Evolutionary conservation across 2,797 vertebrate genomes (phyloP), one percentile per base, ranked within the genome.

Genomic region (Gymnopithys bicolor): DNA sequence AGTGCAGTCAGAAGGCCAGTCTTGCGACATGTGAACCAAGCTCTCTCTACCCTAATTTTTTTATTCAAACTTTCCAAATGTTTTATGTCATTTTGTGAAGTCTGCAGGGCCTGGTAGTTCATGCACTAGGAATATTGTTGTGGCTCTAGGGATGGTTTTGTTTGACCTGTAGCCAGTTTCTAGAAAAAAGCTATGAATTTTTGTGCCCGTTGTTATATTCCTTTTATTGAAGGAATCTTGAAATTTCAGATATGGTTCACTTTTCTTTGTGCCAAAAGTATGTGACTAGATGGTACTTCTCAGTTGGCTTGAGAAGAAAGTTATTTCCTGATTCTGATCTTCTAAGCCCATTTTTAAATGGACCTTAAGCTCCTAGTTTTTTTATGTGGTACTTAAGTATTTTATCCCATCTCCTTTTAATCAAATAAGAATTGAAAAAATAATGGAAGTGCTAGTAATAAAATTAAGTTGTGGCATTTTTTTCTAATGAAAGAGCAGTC

Each of bases 381-480:
- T 33, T 64, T 64, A 43, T 28, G 51, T 51, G 4, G 30, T 48
- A 24, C 59, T 67, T 53, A 62, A 79, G 7, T 82, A 10, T 77
- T 87, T 69, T 74, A 51, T 35, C 13, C 9, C 5, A 9, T 77
- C 19, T 56, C 19, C 43, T 85, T 73, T 71, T 73, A 62, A 33
- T 75, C 22, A 79, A 58, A 69, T n/a, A 14, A 28, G 33, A 68
- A 32, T 55, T 89, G 70, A 27, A 82, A 81, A 78, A 49, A 4
- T 48, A 75, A 49, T n/a, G 12, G 11, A 87, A 69, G 3, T 21
- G 3, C 74, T 86, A 52, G 8, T 56, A 69, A 55, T 51, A 55
- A 82, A 79, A 73, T n/a, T 2, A 73, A 76, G 4, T 37, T 4
- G 23, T 7, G 11, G 4, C 1, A 0, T 7, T 62, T 23, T 37